These are phyloP conservation scores for Mormyrus lacerda DNA, from an alignment of 2,113 vertebrate genomes.

Conservation along the genomic window DNA sequence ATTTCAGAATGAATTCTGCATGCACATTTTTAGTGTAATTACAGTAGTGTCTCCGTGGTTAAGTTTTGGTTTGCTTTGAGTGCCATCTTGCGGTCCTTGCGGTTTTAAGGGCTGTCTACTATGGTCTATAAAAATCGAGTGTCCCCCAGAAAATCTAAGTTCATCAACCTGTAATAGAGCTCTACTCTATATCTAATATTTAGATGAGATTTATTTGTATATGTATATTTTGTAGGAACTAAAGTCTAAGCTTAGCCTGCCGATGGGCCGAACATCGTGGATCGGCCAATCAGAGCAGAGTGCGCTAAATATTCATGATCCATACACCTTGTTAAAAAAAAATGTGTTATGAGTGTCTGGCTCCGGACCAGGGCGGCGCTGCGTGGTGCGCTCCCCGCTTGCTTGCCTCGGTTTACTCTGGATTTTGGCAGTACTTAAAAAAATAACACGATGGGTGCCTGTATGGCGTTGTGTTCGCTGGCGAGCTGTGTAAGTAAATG, in stretches of 20 bases:
- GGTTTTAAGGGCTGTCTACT: not conserved
- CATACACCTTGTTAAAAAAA: not conserved
- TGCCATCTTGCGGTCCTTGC: not conserved
- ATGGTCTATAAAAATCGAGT: not conserved
- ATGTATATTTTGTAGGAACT: not conserved
- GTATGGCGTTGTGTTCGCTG: constrained; percentile 74
- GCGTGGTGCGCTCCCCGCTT: not conserved
- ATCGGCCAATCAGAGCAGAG: not conserved
- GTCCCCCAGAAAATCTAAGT: not conserved
- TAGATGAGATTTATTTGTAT: not conserved
- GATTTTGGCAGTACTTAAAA: not conserved
- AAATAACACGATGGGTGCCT: constrained; percentile 69
- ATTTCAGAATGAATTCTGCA: not conserved
- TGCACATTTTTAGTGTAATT: not conserved
- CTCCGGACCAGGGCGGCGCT: not conserved
- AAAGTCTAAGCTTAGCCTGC: not conserved
- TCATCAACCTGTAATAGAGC: not conserved
- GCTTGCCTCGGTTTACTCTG: not conserved
- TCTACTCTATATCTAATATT: not conserved
- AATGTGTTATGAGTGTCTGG: not conserved
- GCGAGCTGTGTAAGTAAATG: constrained; percentile 79
- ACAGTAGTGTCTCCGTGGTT: not conserved
- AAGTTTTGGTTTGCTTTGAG: not conserved
- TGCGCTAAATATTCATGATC: not conserved
- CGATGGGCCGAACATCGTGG: not conserved